phyloP scores from a whole-genome alignment of 2,888 invertebrate genomes.

The Tachina grossa region DNA sequence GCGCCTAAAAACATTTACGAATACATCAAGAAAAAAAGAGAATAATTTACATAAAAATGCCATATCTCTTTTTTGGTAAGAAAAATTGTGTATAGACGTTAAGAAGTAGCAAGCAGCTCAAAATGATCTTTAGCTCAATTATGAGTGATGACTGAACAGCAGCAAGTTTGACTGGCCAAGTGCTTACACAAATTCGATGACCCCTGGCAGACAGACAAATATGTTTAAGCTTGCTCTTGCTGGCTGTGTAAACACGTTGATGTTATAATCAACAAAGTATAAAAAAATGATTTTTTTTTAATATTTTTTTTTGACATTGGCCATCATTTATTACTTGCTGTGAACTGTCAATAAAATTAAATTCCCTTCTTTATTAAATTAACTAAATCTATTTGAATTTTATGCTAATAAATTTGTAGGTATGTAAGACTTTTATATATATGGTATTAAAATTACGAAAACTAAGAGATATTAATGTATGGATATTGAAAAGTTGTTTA shows the following conservation, averaged over 20 bases:
- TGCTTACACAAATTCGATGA: not conserved
- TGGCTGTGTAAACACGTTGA: not conserved
- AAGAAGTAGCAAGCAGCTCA: slow-evolving; percentile 22
- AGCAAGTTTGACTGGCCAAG: not conserved
- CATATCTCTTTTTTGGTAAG: not conserved
- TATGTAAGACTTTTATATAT: not conserved
- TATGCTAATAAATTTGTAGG: slow-evolving; percentile 3
- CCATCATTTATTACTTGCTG: slow-evolving; percentile 64
- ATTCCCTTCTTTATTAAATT: slow-evolving; percentile 23
- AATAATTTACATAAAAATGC: slow-evolving; percentile 53
- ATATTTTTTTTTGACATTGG: too few species aligned
- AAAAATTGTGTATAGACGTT: not conserved
- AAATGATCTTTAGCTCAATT: slow-evolving; percentile 21
- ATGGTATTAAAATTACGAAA: not conserved
- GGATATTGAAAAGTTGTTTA: not conserved
- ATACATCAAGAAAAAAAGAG: slow-evolving; percentile 5
- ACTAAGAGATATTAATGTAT: not conserved
- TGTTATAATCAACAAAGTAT: slow-evolving; percentile 17
- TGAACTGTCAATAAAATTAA: slow-evolving; percentile 65
- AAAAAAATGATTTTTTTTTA: not conserved
- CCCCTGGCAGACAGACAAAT: not conserved
- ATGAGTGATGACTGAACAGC: slow-evolving; percentile 11
- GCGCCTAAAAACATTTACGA: slow-evolving; percentile 41
- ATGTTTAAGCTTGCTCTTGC: not conserved
- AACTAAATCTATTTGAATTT: slow-evolving; percentile 8